These are phyloP conservation scores for Speoplatyrhinus poulsoni DNA, from an alignment of 2,113 vertebrate genomes.

Conservation along the genomic window DNA sequence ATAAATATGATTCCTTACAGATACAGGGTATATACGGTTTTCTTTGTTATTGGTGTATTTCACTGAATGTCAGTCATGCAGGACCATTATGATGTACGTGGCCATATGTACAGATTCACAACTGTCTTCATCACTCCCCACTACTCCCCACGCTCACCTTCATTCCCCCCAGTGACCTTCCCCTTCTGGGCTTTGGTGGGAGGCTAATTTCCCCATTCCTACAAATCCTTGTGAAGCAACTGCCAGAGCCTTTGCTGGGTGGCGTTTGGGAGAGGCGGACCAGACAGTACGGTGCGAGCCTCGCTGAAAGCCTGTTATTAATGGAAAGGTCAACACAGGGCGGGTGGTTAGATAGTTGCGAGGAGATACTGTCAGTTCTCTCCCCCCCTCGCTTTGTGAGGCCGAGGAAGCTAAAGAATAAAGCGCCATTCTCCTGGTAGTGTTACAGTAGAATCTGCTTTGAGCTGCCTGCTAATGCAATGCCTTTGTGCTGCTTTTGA, in stretches of 20 bases:
- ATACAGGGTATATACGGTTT: not conserved
- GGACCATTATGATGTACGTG: not conserved
- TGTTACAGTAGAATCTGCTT: conserved; percentile 15
- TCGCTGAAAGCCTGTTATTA: conserved; percentile 66
- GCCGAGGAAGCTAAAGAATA: conserved; percentile 35
- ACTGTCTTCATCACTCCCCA: conserved; percentile 7
- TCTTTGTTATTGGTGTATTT: not conserved
- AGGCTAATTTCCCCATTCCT: conserved; percentile 50
- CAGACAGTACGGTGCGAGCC: conserved; percentile 39
- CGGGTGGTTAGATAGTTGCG: conserved; percentile 50
- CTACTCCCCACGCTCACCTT: conserved; percentile 6
- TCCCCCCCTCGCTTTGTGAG: conserved; percentile 33
- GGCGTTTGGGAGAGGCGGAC: conserved; percentile 41
- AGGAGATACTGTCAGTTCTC: conserved; percentile 48
- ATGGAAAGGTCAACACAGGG: conserved; percentile 71
- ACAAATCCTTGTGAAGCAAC: conserved; percentile 28
- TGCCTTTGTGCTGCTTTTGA: no score
- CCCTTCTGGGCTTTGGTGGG: conserved; percentile 23
- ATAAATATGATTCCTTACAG: not conserved
- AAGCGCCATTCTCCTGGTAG: conserved; percentile 31
- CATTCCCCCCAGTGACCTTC: conserved; percentile 20
- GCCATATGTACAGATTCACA: conserved; percentile 3
- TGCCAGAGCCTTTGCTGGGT: conserved; percentile 49
- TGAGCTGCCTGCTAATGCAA: conserved; percentile 17
- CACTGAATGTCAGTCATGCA: not conserved